These are phyloP conservation scores for Phoronis australis DNA, from an alignment of 2,888 invertebrate genomes.

Conservation along the genomic window DNA sequence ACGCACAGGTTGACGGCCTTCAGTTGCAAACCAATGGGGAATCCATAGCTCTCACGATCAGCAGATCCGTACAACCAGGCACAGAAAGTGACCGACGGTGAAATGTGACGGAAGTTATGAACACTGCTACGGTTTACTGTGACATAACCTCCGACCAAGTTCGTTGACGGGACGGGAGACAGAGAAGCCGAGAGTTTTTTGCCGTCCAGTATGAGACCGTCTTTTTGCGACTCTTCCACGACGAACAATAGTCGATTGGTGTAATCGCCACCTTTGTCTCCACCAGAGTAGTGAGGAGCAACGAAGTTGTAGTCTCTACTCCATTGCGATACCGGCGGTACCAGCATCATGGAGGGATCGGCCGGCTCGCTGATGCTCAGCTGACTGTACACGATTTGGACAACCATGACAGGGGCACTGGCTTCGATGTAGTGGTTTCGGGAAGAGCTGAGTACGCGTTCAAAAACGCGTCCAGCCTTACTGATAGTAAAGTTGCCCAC, in stretches of 20 bases:
- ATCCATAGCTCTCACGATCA: too few species aligned
- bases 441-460: too few species aligned
- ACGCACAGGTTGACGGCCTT: conserved; percentile 17
- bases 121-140: conserved; percentile 17
- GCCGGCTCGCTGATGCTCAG: conserved; percentile 14
- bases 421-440: too few species aligned
- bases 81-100: conserved; percentile 22
- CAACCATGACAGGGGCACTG: conserved; percentile 20
- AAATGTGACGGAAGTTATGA: conserved; percentile 20
- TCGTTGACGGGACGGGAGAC: conserved; percentile 14
- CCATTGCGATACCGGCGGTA: conserved; percentile 30
- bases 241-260: conserved; percentile 21
- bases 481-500: too few species aligned
- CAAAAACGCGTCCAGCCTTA: too few species aligned
- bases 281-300: conserved; percentile 23
- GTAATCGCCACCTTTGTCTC: conserved; percentile 14
- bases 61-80: conserved; percentile 31
- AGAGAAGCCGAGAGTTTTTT: conserved; percentile 9
- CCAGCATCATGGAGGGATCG: conserved; percentile 31
- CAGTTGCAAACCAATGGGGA: conserved; percentile 24
- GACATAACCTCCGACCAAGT: conserved; percentile 17
- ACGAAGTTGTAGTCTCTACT: conserved; percentile 23
- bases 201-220: conserved; percentile 16
- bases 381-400: conserved; percentile 24
- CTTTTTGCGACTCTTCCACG: conserved; percentile 15